phyloP scores from a whole-genome alignment of 2,888 invertebrate genomes.

The Eupithecia centaureata region DNA sequence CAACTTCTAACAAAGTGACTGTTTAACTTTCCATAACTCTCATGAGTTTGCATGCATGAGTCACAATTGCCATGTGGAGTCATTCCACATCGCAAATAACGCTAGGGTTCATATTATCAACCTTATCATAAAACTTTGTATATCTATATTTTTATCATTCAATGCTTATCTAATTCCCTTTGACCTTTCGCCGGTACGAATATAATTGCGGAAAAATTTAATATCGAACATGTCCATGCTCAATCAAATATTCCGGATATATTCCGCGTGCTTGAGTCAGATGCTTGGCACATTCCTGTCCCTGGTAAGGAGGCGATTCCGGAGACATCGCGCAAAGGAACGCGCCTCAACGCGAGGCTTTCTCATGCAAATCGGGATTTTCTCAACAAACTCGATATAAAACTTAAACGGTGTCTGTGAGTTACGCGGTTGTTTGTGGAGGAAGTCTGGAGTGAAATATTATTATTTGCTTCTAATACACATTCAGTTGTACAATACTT shows the following conservation, averaged over 20 bases:
- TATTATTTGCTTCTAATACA: constrained; percentile 25
- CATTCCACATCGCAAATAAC: neutral
- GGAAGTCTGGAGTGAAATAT: constrained; percentile 33
- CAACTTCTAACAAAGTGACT: constrained; percentile 13
- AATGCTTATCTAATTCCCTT: neutral
- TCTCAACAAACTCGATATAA: constrained; percentile 67
- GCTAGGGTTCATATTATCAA: neutral
- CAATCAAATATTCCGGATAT: constrained; percentile 74
- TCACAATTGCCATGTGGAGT: neutral
- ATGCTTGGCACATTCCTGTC: constrained; percentile 73
- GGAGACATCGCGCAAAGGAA: constrained; percentile 55
- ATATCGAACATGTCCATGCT: constrained; percentile 68
- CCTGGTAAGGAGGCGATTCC: constrained; percentile 68
- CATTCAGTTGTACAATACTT: constrained; percentile 11
- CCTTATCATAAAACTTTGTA: neutral
- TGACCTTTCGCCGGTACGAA: constrained; percentile 14
- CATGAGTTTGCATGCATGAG: constrained; percentile 3
- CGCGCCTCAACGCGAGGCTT: constrained; percentile 63
- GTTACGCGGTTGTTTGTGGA: constrained; percentile 48
- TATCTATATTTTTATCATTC: neutral
- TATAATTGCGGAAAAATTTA: constrained; percentile 51
- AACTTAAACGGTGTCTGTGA: constrained; percentile 63
- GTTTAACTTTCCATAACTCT: constrained; percentile 14
- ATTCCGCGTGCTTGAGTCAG: constrained; percentile 66
- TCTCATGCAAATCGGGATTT: constrained; percentile 80